These are phyloP conservation scores for Camponotus vicinus DNA, from an alignment of 1,140 invertebrate species.

Conservation along the genomic window DNA sequence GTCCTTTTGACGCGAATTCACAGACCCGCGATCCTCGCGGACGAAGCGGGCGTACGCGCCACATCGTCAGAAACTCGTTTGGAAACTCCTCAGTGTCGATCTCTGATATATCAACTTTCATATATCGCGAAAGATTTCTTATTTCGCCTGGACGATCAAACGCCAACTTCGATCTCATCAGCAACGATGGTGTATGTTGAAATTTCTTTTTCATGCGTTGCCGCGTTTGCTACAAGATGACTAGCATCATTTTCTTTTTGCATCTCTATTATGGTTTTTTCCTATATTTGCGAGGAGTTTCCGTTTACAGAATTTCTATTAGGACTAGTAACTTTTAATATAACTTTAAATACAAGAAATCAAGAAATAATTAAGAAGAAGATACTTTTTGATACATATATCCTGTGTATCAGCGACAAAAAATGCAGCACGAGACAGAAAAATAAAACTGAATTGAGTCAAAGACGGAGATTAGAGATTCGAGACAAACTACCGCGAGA, in stretches of 20 bases:
- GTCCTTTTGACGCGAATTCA: constrained; percentile 22
- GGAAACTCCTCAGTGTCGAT: constrained; percentile 34
- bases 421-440: constrained; percentile 39
- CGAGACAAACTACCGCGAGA: constrained; percentile 31
- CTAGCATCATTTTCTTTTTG: constrained; percentile 6
- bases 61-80: constrained; percentile 72
- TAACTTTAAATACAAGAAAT: not conserved
- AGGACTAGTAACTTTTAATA: not conserved
- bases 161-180: constrained; percentile 10
- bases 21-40: not conserved
- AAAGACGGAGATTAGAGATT: constrained; percentile 47
- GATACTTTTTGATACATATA: not conserved
- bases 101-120: constrained; percentile 34
- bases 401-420: constrained; percentile 9
- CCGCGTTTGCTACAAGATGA: not conserved
- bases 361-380: not conserved
- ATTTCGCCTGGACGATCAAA: constrained; percentile 45
- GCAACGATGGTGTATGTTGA: not conserved
- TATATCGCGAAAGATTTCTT: constrained; percentile 40
- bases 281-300: not conserved
- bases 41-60: not conserved
- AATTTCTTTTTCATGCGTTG: constrained; percentile 10
- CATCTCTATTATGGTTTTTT: not conserved
- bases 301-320: not conserved
- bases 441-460: constrained; percentile 45